Evolutionary conservation across 2,113 vertebrate species (phyloP).

Genomic region (Cathartes aura): DNA sequence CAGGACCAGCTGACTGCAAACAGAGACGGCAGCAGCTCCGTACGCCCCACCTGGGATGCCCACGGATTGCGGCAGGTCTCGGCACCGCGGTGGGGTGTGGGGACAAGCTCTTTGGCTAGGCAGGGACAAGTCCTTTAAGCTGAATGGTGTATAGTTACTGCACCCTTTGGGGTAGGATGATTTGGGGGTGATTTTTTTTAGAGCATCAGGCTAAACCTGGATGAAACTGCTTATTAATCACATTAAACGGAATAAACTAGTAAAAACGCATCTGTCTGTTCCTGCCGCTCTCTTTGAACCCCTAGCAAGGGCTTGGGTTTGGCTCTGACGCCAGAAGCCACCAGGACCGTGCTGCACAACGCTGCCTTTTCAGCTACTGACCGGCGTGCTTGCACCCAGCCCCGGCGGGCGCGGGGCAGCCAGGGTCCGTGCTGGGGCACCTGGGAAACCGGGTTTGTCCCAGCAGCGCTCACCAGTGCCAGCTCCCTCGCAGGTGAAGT

Average conservation of each 20-base stretch:
- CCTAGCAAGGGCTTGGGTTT: background rate
- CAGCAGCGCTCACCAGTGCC: background rate
- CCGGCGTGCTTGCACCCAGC: rapidly evolving
- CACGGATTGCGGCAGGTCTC: background rate
- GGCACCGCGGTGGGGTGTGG: rapidly evolving
- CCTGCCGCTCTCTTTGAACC: background rate
- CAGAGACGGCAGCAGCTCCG: background rate
- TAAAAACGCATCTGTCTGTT: background rate
- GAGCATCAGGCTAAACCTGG: background rate
- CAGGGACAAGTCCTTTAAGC: background rate
- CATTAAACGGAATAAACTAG: background rate
- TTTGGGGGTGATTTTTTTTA: background rate
- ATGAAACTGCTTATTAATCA: background rate
- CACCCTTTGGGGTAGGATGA: background rate
- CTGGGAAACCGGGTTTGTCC: too few species aligned
- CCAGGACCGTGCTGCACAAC: rapidly evolving
- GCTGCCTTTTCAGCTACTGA: background rate
- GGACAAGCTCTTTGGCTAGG: background rate
- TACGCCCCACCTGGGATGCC: background rate
- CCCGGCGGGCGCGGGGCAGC: background rate
- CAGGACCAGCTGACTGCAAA: background rate
- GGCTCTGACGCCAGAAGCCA: background rate
- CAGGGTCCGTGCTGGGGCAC: rapidly evolving
- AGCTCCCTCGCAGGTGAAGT: background rate
- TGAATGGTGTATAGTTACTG: rapidly evolving